Evolutionary conservation across 2,888 invertebrate species (phyloP).

Genomic region (Dynastes grantii): DNA sequence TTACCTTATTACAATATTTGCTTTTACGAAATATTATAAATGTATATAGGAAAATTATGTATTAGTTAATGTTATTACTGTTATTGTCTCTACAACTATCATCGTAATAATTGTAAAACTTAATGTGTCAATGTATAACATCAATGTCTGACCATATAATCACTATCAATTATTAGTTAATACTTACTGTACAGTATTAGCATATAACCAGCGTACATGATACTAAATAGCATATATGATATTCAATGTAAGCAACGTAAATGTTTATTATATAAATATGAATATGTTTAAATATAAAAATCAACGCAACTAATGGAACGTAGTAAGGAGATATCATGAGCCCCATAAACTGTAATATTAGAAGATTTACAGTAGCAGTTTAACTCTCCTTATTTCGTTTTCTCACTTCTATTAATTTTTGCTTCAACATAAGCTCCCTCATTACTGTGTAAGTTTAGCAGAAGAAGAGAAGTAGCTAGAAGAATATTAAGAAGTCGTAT

Average conservation of each 20-base stretch:
- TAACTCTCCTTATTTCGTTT: conserved; percentile 53
- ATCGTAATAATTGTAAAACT: conserved; percentile 19
- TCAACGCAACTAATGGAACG: conserved; percentile 39
- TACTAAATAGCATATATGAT: background rate
- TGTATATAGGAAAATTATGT: conserved; percentile 29
- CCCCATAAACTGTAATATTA: conserved; percentile 54
- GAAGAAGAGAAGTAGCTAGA: background rate
- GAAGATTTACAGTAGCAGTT: conserved; percentile 54
- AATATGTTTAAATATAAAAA: conserved; percentile 25
- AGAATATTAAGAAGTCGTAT: conserved; percentile 2
- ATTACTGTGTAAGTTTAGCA: conserved; percentile 22
- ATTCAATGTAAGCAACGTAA: conserved; percentile 19
- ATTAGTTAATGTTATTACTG: conserved; percentile 13
- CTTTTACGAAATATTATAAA: conserved; percentile 25
- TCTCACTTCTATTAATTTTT: background rate
- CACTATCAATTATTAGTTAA: conserved; percentile 18
- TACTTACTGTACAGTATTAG: conserved; percentile 10
- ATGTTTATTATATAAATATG: conserved; percentile 9
- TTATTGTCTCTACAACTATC: conserved; percentile 9
- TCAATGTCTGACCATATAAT: conserved; percentile 15
- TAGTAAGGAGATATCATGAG: conserved; percentile 53
- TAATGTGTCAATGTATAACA: background rate
- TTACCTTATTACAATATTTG: conserved; percentile 5
- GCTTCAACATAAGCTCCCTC: conserved; percentile 22
- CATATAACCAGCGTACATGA: conserved; percentile 5